Evolutionary conservation across 2,888 invertebrate genomes (phyloP).

Genomic region (Ennomos fuscantarius): DNA sequence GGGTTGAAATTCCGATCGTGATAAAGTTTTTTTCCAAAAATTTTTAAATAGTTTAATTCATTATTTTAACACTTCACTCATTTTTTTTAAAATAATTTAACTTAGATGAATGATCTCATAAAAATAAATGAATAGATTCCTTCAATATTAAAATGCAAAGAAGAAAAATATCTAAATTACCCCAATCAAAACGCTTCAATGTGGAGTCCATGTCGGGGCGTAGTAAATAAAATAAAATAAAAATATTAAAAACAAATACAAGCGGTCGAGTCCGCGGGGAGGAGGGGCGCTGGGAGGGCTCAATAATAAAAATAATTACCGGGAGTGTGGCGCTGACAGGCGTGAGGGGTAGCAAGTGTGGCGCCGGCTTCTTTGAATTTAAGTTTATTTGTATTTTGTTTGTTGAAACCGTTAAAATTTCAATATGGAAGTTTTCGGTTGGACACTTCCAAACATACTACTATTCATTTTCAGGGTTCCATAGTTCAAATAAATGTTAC

Average conservation of each 20-base stretch:
- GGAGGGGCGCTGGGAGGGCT: conserved; percentile 31
- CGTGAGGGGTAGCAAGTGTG: conserved; percentile 40
- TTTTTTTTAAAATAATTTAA: too few species aligned
- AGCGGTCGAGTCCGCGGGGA: conserved; percentile 34
- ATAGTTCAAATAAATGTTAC: too few species aligned
- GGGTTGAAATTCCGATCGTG: too few species aligned
- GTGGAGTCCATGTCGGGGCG: conserved; percentile 36
- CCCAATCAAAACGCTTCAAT: conserved; percentile 37
- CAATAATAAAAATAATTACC: conserved; percentile 63
- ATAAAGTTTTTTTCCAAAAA: too few species aligned
- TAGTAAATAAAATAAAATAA: conserved; percentile 49
- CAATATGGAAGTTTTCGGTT: too few species aligned
- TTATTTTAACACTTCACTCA: too few species aligned
- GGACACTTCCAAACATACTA: too few species aligned
- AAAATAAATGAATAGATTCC: not conserved
- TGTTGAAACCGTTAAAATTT: too few species aligned
- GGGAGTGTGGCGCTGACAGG: conserved; percentile 67
- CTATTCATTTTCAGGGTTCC: too few species aligned
- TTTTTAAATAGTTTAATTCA: too few species aligned
- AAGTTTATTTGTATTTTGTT: too few species aligned
- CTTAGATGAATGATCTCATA: too few species aligned
- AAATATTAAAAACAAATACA: conserved; percentile 57
- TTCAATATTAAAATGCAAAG: not conserved
- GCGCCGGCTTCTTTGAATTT: conserved; percentile 42
- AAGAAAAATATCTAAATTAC: conserved; percentile 4